Percentiles rank a stretch among this genome's conserved stretches.
phyloP scores from a whole-genome alignment of 2,888 invertebrate species.

The Halocaridina rubra region DNA sequence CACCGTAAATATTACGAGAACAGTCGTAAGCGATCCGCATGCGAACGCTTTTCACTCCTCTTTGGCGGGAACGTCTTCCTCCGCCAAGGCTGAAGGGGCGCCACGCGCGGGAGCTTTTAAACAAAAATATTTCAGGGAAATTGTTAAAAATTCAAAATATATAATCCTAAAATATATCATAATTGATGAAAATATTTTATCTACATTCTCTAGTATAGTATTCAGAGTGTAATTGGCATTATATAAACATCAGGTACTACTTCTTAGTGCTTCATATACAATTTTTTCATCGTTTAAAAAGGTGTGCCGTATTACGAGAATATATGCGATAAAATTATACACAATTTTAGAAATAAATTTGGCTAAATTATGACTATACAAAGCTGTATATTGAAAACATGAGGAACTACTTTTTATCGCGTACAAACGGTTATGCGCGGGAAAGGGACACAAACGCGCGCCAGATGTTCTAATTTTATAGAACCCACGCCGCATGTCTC shows the following conservation, averaged over 20 bases:
- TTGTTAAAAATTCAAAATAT: neutral
- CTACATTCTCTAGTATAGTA: neutral
- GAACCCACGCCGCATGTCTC: conserved; percentile 36
- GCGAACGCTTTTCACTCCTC: conserved; percentile 59
- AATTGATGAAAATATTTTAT: neutral
- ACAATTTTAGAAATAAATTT: no score
- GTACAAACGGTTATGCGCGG: conserved; percentile 57
- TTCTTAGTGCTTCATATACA: no score
- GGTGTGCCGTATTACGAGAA: no score
- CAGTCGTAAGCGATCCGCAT: conserved; percentile 53
- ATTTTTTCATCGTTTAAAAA: no score
- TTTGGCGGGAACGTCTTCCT: conserved; percentile 64
- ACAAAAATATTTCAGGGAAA: conserved; percentile 3
- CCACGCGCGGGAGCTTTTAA: conserved; percentile 61
- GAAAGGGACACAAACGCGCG: conserved; percentile 58
- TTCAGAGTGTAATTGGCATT: no score
- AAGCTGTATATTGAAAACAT: conserved; percentile 48
- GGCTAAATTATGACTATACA: no score
- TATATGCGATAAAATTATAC: no score
- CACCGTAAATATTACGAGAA: conserved; percentile 49
- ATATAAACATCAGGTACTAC: no score
- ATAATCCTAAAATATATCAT: neutral
- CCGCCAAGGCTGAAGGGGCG: conserved; percentile 58
- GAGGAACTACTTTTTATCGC: conserved; percentile 50
- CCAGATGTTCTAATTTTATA: conserved; percentile 58